A percentile compares a stretch with the other conserved stretches of the same genome.
phyloP scores from a whole-genome alignment of 1,140 invertebrate species.

The Meloidogyne chitwoodi region DNA sequence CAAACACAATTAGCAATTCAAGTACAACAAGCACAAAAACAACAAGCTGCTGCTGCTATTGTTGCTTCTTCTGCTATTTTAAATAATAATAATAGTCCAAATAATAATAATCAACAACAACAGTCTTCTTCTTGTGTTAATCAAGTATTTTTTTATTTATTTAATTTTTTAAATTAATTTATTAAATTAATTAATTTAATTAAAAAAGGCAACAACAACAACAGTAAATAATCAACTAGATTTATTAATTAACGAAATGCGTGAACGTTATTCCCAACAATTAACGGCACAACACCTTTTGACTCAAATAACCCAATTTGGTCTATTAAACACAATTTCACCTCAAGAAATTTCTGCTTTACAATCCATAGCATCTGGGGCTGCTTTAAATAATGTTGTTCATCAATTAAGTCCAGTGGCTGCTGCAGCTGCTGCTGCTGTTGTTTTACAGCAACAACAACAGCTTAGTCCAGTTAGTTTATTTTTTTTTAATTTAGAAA shows the following conservation, averaged over 20 bases:
- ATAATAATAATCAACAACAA: conserved; percentile 9
- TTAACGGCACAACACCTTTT: conserved; percentile 5
- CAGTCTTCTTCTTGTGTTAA: neutral
- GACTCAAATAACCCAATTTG: conserved; percentile 4
- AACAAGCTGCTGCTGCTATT: neutral
- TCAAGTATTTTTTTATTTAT: neutral
- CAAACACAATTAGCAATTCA: conserved; percentile 12
- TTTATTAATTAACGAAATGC: conserved; percentile 21
- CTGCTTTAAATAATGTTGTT: conserved; percentile 5
- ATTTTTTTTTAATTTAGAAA: conserved; percentile 9
- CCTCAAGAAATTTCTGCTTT: conserved; percentile 8
- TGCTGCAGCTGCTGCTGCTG: conserved; percentile 6
- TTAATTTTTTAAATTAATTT: neutral
- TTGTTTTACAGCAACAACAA: conserved; percentile 1
- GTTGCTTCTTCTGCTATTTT: neutral
- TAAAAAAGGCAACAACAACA: neutral
- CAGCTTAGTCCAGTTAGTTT: neutral
- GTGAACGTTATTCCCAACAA: conserved; percentile 16
- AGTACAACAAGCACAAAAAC: conserved; percentile 5
- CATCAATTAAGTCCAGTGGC: conserved; percentile 18
- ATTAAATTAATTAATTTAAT: neutral
- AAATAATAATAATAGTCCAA: neutral
- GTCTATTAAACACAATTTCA: conserved; percentile 7
- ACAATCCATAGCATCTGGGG: conserved; percentile 13
- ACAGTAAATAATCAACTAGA: conserved; percentile 10